Evolutionary conservation across 2,888 invertebrate genomes (phyloP).

Genomic region (Troides helena): DNA sequence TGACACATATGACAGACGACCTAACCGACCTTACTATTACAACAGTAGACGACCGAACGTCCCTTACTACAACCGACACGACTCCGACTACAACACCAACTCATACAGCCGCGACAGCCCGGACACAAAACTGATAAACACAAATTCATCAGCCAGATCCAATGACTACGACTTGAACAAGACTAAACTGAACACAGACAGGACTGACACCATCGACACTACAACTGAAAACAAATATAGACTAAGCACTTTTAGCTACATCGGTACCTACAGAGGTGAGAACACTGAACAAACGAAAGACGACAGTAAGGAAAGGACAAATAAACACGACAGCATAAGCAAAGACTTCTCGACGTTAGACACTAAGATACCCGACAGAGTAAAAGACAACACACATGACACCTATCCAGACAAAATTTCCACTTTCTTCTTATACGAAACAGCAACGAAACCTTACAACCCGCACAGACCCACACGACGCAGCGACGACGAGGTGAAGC

Average conservation of each 20-base stretch:
- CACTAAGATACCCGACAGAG: conserved; percentile 39
- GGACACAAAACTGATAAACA: conserved; percentile 46
- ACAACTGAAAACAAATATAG: conserved; percentile 69
- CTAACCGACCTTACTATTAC: conserved; percentile 45
- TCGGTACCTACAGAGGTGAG: conserved; percentile 69
- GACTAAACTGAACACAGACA: conserved; percentile 32
- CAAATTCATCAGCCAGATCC: conserved; percentile 65
- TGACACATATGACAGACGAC: conserved; percentile 61
- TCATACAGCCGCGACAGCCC: conserved; percentile 56
- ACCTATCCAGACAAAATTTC: conserved; percentile 56
- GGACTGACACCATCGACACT: conserved; percentile 40
- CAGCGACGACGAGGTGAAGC: conserved; percentile 54
- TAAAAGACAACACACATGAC: conserved; percentile 36
- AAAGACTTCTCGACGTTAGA: conserved; percentile 65
- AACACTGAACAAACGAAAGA: conserved; percentile 8
- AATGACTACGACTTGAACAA: conserved; percentile 47
- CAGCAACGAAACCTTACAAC: conserved; percentile 66
- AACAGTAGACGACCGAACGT: conserved; percentile 61
- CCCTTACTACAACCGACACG: conserved; percentile 61
- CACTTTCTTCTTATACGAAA: conserved; percentile 67
- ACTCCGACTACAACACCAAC: conserved; percentile 44
- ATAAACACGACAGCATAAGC: conserved; percentile 49
- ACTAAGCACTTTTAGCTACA: conserved; percentile 74
- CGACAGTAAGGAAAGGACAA: neutral
- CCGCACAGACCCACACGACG: conserved; percentile 66